Evolutionary conservation across 2,888 invertebrate genomes (phyloP).

Genomic region (Blera fallax): DNA sequence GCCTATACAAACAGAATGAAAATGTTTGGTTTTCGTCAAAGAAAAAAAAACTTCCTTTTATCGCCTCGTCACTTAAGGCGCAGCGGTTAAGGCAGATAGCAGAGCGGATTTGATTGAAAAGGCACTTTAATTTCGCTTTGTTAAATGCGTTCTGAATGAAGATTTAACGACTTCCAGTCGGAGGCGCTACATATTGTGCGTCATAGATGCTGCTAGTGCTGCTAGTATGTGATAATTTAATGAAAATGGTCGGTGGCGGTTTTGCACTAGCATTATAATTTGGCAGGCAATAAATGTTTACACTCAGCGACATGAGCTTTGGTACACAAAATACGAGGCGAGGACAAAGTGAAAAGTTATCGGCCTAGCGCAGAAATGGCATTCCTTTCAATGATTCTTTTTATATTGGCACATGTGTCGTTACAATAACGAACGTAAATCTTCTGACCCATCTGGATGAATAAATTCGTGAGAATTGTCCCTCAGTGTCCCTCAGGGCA

Average conservation of each 20-base stretch:
- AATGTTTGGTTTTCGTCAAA: not conserved
- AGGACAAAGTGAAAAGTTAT: too few species aligned
- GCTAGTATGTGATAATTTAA: slow-evolving; percentile 27
- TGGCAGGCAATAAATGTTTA: not conserved
- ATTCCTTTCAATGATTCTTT: too few species aligned
- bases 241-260: slow-evolving; percentile 8
- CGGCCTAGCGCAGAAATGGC: too few species aligned
- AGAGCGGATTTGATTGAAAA: slow-evolving; percentile 17
- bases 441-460: too few species aligned
- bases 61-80: not conserved
- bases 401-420: too few species aligned
- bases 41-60: not conserved
- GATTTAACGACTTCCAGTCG: slow-evolving; percentile 50
- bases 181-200: slow-evolving; percentile 19
- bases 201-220: not conserved
- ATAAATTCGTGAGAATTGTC: too few species aligned
- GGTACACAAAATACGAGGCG: not conserved
- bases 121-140: slow-evolving; percentile 30
- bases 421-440: too few species aligned
- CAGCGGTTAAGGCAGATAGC: slow-evolving; percentile 19
- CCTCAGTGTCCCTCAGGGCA: too few species aligned
- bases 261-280: not conserved
- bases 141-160: slow-evolving; percentile 24
- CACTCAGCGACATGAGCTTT: not conserved
- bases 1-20: not conserved